Evolutionary conservation across 1,140 invertebrate species (phyloP), one percentile per base, ranked within the genome.

Genomic region (Mactra quadrangularis): DNA sequence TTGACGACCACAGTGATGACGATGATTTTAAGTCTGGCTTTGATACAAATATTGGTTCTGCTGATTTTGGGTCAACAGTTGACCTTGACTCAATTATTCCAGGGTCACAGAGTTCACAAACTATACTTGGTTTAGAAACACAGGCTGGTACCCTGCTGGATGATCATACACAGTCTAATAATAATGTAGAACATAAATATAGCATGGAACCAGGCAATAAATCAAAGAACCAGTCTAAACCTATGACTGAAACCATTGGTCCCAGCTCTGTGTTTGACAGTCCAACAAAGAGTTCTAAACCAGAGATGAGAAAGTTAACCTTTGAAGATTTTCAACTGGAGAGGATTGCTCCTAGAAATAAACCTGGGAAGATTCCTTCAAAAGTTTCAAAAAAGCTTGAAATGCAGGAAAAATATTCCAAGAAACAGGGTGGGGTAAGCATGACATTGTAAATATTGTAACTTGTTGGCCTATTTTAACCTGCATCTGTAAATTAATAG

Each of bases 261-360:
- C 38, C 38, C 38, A 41, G 38, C 15, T 41, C 38, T 7, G 15
- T 41, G 15, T 15, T 7, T 7, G 15, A 7, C 15, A 41, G 38
- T 41, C 38, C 38, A 41, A 72, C 19, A 35, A 47, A 22, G 17
- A 22, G 17, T 47, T 17, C 60, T 47, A 62, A 19, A 52, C 22
- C 45, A 25, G 76, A 78, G 33, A 62, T 78, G 7, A 64, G 76
- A 15, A 66, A 31, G 33, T 68, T 78, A 59, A 66, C 60, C 2
- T 78, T 78, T 68, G 76, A 78, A 17, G 62, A 78, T 57, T 78
- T 78, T 64, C 45, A 55, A 31, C 25, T 78, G 9, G 76, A 78
- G 41, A 78, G 52, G 45, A 50, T 78, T 25, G 33, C 60, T 7
- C 35, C 60, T 2, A 55, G 60, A 66, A 66, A 72, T 72, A 53